These are phyloP conservation scores for Knipowitschia caucasica DNA, from an alignment of 2,797 vertebrate species.

Conservation along the genomic window DNA sequence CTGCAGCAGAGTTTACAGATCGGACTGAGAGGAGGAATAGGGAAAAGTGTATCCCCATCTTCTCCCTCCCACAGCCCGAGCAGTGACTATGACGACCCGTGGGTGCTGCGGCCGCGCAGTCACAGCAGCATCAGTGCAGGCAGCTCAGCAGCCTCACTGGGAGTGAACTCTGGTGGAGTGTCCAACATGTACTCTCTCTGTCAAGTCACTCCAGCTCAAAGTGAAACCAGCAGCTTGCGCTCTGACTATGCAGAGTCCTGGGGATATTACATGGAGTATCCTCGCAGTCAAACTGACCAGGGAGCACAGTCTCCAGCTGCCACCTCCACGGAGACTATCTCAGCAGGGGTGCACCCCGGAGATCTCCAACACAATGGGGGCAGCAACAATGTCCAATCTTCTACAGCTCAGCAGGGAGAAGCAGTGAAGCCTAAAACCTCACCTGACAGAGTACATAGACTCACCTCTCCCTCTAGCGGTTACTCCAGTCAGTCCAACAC, in stretches of 20 bases:
- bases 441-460: slow-evolving; percentile 87
- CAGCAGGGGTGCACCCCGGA: slow-evolving; percentile 42
- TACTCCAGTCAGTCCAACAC: slow-evolving; percentile 99
- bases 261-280: slow-evolving; percentile 89
- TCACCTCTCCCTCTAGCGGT: slow-evolving; percentile 95
- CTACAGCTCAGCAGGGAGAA: slow-evolving; percentile 56
- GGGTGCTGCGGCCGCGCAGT: slow-evolving; percentile 88
- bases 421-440: slow-evolving; percentile 81
- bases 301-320: slow-evolving; percentile 60
- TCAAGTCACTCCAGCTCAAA: slow-evolving; percentile 88
- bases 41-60: slow-evolving; percentile 76
- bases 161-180: slow-evolving; percentile 54
- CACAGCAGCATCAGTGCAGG: slow-evolving; percentile 87
- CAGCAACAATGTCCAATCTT: slow-evolving; percentile 57
- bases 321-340: slow-evolving; percentile 33
- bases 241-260: slow-evolving; percentile 93
- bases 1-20: slow-evolving; percentile 91
- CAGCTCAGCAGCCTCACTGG: slow-evolving; percentile 85
- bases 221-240: slow-evolving; percentile 92
- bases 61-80: slow-evolving; percentile 92
- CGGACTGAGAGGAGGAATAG: slow-evolving; percentile 75
- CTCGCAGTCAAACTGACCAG: slow-evolving; percentile 73
- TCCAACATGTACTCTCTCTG: slow-evolving; percentile 86
- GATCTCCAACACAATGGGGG: slow-evolving; percentile 66
- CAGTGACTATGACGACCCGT: slow-evolving; percentile 94